phyloP scores from a whole-genome alignment of 2,888 invertebrate species.

The Uloborus plumipes region DNA sequence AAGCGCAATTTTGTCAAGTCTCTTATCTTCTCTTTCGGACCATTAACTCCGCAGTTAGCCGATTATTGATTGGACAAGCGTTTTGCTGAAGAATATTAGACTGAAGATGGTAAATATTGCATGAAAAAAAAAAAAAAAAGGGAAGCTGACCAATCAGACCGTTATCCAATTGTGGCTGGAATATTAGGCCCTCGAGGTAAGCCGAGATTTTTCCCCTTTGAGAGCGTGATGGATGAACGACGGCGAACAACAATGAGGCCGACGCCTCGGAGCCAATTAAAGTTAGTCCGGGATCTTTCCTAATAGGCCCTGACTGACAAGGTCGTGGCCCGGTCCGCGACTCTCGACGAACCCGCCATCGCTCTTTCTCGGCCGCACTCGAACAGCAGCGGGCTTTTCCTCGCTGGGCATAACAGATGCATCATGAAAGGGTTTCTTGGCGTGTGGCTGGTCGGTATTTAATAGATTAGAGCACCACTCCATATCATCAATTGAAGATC shows the following conservation, averaged over 20 bases:
- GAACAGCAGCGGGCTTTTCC: background rate
- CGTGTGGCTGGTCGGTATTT: too few species aligned
- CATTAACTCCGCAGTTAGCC: too few species aligned
- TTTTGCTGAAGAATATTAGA: too few species aligned
- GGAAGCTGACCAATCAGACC: background rate
- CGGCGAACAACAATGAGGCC: conserved; percentile 45
- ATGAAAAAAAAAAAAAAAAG: background rate
- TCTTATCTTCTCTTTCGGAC: too few species aligned
- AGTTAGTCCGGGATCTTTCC: conserved; percentile 24
- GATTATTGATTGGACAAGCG: too few species aligned
- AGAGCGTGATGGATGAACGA: conserved; percentile 40
- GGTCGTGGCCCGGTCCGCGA: conserved; percentile 33
- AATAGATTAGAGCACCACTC: too few species aligned
- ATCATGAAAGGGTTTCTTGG: background rate
- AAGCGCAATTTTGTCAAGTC: too few species aligned
- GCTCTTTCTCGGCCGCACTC: conserved; percentile 9
- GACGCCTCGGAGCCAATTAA: conserved; percentile 49
- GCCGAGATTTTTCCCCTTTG: conserved; percentile 36
- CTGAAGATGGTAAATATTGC: too few species aligned
- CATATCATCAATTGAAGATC: too few species aligned
- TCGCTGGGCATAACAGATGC: conserved; percentile 9
- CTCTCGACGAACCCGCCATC: conserved; percentile 11
- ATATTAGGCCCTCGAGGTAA: conserved; percentile 1
- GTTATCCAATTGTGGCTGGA: background rate
- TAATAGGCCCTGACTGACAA: conserved; percentile 55